phyloP scores from a whole-genome alignment of 2,113 vertebrate species.

The Chelonoidis abingdonii region DNA sequence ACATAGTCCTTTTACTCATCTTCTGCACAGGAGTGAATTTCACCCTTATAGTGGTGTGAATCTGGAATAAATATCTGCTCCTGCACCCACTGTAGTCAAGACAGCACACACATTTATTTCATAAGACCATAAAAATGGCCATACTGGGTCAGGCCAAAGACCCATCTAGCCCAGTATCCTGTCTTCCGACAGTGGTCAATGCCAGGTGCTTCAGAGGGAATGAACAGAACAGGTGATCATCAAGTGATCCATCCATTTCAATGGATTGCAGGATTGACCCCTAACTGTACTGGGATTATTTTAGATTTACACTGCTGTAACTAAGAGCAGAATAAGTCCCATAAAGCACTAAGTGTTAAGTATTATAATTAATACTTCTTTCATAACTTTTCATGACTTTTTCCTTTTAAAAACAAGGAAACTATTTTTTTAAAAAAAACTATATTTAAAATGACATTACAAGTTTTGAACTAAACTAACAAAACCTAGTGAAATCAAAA shows the following conservation, averaged over 20 bases:
- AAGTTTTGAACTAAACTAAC: conserved; percentile 24
- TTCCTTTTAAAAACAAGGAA: conserved; percentile 49
- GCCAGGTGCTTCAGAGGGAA: too few species aligned
- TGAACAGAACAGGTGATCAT: too few species aligned
- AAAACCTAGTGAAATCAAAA: conserved; percentile 55
- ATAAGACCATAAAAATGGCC: too few species aligned
- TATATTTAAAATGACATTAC: conserved; percentile 37
- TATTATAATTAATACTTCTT: conserved; percentile 15
- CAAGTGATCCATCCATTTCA: neutral
- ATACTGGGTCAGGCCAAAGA: too few species aligned
- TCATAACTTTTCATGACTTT: neutral
- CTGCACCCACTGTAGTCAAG: neutral
- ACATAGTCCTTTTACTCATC: neutral
- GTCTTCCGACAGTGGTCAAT: too few species aligned
- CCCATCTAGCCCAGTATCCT: too few species aligned
- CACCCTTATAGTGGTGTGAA: neutral
- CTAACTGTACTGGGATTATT: neutral
- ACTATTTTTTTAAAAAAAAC: neutral
- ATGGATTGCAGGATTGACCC: neutral
- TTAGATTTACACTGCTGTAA: conserved; percentile 3
- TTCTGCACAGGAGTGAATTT: neutral
- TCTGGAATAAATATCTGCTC: neutral
- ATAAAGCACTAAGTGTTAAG: conserved; percentile 12
- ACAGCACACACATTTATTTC: neutral
- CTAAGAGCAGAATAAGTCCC: neutral